These are phyloP conservation scores for Portevinia maculata DNA, from an alignment of 2,888 invertebrate genomes.

Conservation along the genomic window DNA sequence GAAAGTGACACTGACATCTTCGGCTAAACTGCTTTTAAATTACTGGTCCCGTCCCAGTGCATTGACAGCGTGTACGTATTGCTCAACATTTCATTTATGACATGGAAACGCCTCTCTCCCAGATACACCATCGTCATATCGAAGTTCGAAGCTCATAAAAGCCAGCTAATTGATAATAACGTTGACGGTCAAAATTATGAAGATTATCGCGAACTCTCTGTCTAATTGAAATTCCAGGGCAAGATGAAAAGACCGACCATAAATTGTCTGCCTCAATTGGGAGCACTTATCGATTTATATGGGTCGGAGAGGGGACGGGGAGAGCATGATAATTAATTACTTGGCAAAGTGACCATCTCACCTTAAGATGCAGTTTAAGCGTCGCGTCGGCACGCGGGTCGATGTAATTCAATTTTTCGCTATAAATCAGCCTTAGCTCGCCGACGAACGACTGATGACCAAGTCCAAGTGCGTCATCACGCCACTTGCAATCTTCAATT, in stretches of 20 bases:
- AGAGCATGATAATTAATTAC: constrained; percentile 13
- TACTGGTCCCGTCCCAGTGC: background rate
- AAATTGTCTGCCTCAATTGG: constrained; percentile 54
- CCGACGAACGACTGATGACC: constrained; percentile 4
- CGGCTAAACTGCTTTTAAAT: background rate
- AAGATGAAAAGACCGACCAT: constrained; percentile 22
- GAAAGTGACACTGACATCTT: constrained; percentile 38
- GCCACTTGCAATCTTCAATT: constrained; percentile 61
- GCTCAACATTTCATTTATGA: constrained; percentile 4
- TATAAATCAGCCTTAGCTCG: constrained; percentile 50
- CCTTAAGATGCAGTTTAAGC: constrained; percentile 39
- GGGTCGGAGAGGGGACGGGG: background rate
- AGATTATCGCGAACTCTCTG: constrained; percentile 26
- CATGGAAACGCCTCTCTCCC: constrained; percentile 5
- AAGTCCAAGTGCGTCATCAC: constrained; percentile 50
- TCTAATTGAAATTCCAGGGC: constrained; percentile 50
- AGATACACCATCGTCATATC: background rate
- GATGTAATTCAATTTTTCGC: constrained; percentile 52
- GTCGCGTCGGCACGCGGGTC: constrained; percentile 1
- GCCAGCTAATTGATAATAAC: constrained; percentile 33
- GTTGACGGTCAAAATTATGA: constrained; percentile 41
- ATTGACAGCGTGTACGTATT: background rate
- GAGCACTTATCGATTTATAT: constrained; percentile 44
- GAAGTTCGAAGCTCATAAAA: constrained; percentile 11
- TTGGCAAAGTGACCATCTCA: constrained; percentile 24